Conservation (phyloP, 1,140 invertebrate species). For the Drosophila yakuba region DNA sequence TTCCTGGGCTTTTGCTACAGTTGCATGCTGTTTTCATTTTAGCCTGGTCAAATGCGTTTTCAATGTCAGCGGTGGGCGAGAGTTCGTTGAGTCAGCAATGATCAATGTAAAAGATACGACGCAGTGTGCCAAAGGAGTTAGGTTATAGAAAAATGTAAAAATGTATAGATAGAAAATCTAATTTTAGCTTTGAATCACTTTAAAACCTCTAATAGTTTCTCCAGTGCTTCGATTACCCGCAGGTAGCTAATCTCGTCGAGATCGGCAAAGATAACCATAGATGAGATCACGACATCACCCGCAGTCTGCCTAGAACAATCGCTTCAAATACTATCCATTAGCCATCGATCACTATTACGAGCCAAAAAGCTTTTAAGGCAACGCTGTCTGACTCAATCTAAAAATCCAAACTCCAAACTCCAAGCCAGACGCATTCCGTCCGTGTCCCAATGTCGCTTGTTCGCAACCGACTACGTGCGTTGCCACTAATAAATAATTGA, state of each 20-base stretch:
- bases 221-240: slow-evolving; percentile 7
- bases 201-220: neutral
- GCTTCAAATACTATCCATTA: slow-evolving; percentile 24
- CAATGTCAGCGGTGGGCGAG: slow-evolving; percentile 29
- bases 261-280: slow-evolving; percentile 4
- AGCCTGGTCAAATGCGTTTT: slow-evolving; percentile 30
- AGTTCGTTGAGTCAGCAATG: slow-evolving; percentile 19
- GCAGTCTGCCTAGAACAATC: neutral
- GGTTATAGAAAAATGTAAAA: no score
- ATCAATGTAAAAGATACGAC: slow-evolving; percentile 2
- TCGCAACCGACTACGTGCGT: slow-evolving; percentile 65
- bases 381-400: slow-evolving; percentile 16
- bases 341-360: slow-evolving; percentile 47
- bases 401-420: slow-evolving; percentile 4
- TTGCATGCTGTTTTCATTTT: slow-evolving; percentile 42
- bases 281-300: slow-evolving; percentile 44
- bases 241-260: slow-evolving; percentile 19
- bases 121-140: neutral
- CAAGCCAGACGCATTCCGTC: slow-evolving; percentile 29
- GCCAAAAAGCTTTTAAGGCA: slow-evolving; percentile 50
- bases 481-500: slow-evolving; percentile 82
- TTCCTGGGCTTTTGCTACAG: slow-evolving; percentile 46
- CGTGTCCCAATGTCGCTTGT: slow-evolving; percentile 29
- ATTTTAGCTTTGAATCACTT: slow-evolving; percentile 12
- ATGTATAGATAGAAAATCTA: neutral